These are phyloP conservation scores for Orthonevra nobilis DNA, from an alignment of 2,888 invertebrate genomes.

Conservation along the genomic window DNA sequence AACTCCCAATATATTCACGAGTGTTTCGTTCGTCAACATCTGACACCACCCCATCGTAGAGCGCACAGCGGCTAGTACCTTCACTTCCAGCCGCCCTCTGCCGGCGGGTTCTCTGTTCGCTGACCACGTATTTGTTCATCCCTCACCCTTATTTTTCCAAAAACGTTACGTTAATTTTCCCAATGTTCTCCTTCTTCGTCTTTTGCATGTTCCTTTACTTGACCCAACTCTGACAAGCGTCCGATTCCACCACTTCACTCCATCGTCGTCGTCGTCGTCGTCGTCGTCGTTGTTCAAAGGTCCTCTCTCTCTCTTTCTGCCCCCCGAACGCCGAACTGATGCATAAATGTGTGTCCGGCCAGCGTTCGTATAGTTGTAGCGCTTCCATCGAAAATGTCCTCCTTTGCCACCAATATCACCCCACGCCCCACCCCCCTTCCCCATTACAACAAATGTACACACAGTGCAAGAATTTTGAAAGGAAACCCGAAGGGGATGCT, in stretches of 20 bases:
- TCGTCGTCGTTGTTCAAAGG: too few relatives aligned
- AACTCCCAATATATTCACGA: constrained; percentile 53
- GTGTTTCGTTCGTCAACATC: constrained; percentile 70
- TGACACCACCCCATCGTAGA: constrained; percentile 62
- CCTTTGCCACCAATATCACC: constrained; percentile 17
- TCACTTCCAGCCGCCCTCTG: constrained; percentile 8
- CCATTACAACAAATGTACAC: constrained; percentile 39
- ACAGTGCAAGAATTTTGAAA: constrained; percentile 69
- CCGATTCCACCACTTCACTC: constrained; percentile 48
- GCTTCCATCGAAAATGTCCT: constrained; percentile 52
- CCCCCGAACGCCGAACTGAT: constrained; percentile 13
- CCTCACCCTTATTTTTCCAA: constrained; percentile 53
- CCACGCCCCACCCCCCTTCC: constrained; percentile 15
- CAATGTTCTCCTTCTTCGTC: constrained; percentile 69
- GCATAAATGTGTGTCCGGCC: constrained; percentile 63
- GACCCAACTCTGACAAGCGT: constrained; percentile 70
- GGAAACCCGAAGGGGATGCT: constrained; percentile 68
- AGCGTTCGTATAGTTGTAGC: constrained; percentile 28
- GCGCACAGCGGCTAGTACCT: background rate
- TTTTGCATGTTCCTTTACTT: constrained; percentile 70
- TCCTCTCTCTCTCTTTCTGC: constrained; percentile 14
- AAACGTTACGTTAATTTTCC: constrained; percentile 69
- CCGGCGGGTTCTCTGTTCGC: constrained; percentile 53
- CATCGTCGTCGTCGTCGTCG: background rate
- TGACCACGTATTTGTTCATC: constrained; percentile 69